Base-by-base conservation (phyloP, 2,113 vertebrate genomes). In the Diadophis punctatus region DNA sequence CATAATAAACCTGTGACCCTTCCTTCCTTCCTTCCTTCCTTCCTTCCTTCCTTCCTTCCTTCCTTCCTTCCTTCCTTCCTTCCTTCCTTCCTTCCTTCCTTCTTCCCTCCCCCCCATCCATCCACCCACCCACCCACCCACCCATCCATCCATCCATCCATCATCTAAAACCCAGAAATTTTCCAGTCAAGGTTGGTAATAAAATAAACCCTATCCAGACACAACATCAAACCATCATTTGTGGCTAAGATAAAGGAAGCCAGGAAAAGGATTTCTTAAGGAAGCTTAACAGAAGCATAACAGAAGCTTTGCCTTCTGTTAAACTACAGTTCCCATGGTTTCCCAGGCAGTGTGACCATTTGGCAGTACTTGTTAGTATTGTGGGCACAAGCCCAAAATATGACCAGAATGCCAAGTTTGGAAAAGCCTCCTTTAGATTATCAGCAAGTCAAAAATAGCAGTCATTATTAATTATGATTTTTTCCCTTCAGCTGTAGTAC, bases 361-460 rank as follows among this genome's bases (percentile, higher is more conserved):
- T 80, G 68, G 68, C 34, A 80, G 68, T 39, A 39, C 16, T 80
- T 80, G n/a, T 39, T 39, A 34, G 34, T 80, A 80, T 80, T 80
- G 34, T 80, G 68, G 68, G n/a, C 20, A 39, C 0, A 80, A 80
- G 68, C 34, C n/a, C 34, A 80, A 80, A 74, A 80, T 80, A 80
- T 80, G n/a, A 34, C 6, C n/a, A 80, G n/a, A 39, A 39, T 80
- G 68, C 68, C 68, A 80, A 80, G 68, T 80, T 80, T 34, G 68
- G 16, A 80, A 74, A 74, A 39, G 14, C 25, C 49, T 39, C 4
- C 22, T 86, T 30, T 49, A 92, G 27, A 18, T 92, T 49, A 86
- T 30, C 27, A 91, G 11, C 92, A 90, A 94, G 93, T 80, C 53
- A 63, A 39, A 9, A 92, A 53, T 94, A 74, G 89, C 56, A 87